A percentile compares a stretch with the other conserved stretches of the same genome.
These are phyloP conservation scores for Sitobion miscanthi DNA, from an alignment of 1,140 invertebrate genomes.

Conservation along the genomic window DNA sequence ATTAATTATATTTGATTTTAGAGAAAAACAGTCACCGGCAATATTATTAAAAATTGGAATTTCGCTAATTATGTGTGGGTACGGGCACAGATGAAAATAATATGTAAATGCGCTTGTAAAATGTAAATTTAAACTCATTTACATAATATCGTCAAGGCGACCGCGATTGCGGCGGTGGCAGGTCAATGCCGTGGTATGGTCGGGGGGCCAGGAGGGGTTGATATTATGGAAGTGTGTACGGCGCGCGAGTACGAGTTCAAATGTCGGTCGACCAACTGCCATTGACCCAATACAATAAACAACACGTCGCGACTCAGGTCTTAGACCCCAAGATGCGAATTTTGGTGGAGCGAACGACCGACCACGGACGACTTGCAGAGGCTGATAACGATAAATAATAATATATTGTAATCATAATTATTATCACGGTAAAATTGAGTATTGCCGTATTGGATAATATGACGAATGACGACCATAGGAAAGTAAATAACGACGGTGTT, in stretches of 20 bases:
- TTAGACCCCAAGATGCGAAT: background rate
- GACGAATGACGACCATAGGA: background rate
- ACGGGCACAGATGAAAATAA: background rate
- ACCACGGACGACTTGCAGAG: background rate
- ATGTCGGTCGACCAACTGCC: constrained; percentile 40
- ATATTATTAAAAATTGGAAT: too few species aligned
- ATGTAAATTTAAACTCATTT: constrained; percentile 8
- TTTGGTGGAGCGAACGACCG: background rate
- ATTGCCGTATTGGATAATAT: background rate
- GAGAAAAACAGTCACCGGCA: too few species aligned
- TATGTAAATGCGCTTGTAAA: background rate
- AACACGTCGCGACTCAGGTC: background rate
- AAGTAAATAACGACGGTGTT: background rate
- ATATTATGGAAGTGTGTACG: background rate
- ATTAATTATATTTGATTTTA: too few species aligned
- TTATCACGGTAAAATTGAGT: background rate
- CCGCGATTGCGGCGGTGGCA: background rate
- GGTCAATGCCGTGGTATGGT: background rate
- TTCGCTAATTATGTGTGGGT: too few species aligned
- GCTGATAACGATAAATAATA: background rate
- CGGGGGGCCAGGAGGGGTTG: background rate
- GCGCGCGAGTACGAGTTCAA: background rate
- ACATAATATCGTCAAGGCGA: background rate
- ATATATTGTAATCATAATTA: background rate
- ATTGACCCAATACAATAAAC: constrained; percentile 32